Base-by-base conservation (phyloP, 2,888 invertebrate genomes). In the Octonoba sinensis region DNA sequence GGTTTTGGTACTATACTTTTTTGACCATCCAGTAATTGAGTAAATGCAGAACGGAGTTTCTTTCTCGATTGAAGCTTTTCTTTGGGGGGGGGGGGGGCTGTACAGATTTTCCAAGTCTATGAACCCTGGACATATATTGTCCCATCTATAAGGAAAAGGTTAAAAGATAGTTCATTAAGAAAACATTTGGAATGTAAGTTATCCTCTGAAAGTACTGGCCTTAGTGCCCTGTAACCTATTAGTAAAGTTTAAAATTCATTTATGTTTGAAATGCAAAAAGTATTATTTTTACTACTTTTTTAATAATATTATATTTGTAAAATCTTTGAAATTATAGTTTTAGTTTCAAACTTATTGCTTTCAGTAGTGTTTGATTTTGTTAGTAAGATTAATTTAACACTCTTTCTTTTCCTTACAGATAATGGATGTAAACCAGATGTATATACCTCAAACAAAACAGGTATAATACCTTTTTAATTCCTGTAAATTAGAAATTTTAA, bases 391-490 rank as follows among this genome's bases (percentile, higher is more conserved):
- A 27, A 3, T 3, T 27, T 27, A 27, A 6, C 27, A 27, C 2
- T 27, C 6, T 36, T 36, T 6, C 8, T 65, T 51, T 27, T 27
- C 46, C 46, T 70, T 46, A 44, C 44, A 73, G 73, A 49, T 64
- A 56, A 64, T 54, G 51, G 54, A n/a, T 74, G 74, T 66, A 15
- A 57, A 27, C 57, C 64, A 44, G 56, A 74, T 56, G 57, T 74
- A 16, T 65, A 74, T 22, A 65, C 65, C 15, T 47, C 66, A 66
- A 74, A 66, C 36, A 47, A 65, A 12, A 65, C 74, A 66, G 66
- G 74, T 74, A 66, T 27, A 16, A 46, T 59, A 15, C 11, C 59
- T 24, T 27, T 60, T 6, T 22, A 59, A 57, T 57, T n/a, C n/a
- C n/a, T n/a, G n/a, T n/a, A 27, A 27, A 6, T 27, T 27, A 27